A percentile compares a stretch with the other conserved stretches of the same genome.
Evolutionary conservation across 2,888 invertebrate species (phyloP).

Genomic region (Diarsia rubi): DNA sequence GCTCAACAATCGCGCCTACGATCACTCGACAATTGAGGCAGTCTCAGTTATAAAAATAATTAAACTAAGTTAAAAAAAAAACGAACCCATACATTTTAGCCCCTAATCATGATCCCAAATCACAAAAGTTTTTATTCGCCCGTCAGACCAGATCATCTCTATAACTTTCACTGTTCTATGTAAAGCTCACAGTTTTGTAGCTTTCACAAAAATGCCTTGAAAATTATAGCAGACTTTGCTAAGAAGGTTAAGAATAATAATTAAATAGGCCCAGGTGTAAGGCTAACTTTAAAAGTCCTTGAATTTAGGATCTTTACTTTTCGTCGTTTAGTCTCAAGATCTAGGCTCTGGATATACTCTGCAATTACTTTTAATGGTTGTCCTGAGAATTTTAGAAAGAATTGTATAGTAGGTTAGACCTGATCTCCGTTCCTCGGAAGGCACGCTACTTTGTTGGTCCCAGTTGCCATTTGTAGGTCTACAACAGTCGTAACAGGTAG

Average conservation of each 20-base stretch:
- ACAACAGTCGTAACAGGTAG: too few species aligned
- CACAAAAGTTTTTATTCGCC: not conserved
- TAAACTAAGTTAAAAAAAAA: too few species aligned
- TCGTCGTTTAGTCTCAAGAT: not conserved
- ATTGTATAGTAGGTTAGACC: not conserved
- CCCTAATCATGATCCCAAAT: not conserved
- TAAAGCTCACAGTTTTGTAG: conserved; percentile 20
- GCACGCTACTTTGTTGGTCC: too few species aligned
- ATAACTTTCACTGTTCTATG: not conserved
- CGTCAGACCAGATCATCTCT: not conserved
- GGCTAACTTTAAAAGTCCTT: not conserved
- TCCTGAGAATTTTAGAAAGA: conserved; percentile 7
- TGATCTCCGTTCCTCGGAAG: too few species aligned
- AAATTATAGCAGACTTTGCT: conserved; percentile 32
- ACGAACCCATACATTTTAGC: too few species aligned
- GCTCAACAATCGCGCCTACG: too few species aligned
- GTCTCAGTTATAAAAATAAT: too few species aligned
- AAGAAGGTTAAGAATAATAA: conserved; percentile 3
- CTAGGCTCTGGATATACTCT: not conserved
- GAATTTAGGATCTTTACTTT: conserved; percentile 16
- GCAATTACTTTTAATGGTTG: conserved; percentile 19
- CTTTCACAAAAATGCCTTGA: conserved; percentile 37
- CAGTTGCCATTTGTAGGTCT: too few species aligned
- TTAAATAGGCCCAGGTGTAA: conserved; percentile 43
- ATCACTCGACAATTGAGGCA: too few species aligned